Percentiles rank a stretch among this genome's conserved stretches.
These are phyloP conservation scores for Drosophila hamatofila DNA, from an alignment of 2,888 invertebrate species.

Conservation along the genomic window DNA sequence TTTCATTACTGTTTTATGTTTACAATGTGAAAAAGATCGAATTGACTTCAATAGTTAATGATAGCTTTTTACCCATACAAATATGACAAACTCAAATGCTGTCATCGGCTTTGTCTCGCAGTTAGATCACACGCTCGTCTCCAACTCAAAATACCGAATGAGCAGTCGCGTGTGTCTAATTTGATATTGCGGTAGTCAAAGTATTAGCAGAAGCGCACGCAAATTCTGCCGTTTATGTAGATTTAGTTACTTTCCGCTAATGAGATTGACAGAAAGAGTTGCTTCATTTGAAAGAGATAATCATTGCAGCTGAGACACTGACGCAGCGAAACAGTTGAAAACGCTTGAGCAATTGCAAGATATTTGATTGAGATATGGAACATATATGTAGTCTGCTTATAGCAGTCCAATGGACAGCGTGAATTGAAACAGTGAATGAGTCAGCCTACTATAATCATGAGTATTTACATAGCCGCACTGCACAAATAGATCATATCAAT, in stretches of 20 bases:
- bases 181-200: slow-evolving; percentile 32
- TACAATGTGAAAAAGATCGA: too few relatives aligned
- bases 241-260: slow-evolving; percentile 23
- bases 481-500: slow-evolving; percentile 12
- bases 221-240: slow-evolving; percentile 24
- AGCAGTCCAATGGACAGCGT: background rate
- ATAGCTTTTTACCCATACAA: background rate
- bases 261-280: slow-evolving; percentile 34
- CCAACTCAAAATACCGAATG: slow-evolving; percentile 20
- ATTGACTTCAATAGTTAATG: background rate
- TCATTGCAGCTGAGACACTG: slow-evolving; percentile 27
- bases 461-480: background rate
- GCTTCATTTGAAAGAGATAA: slow-evolving; percentile 16
- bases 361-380: background rate
- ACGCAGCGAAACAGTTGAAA: slow-evolving; percentile 41
- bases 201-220: slow-evolving; percentile 12
- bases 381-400: background rate
- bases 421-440: slow-evolving; percentile 15
- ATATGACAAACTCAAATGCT: background rate
- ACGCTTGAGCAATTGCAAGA: slow-evolving; percentile 44
- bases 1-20: too few relatives aligned
- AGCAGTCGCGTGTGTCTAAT: slow-evolving; percentile 55
- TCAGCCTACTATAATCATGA: slow-evolving; percentile 6
- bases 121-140: slow-evolving; percentile 8
- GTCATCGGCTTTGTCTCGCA: background rate